Evolutionary conservation across 2,888 invertebrate species (phyloP), one percentile per base, ranked within the genome.

Genomic region (Catocala sponsa): DNA sequence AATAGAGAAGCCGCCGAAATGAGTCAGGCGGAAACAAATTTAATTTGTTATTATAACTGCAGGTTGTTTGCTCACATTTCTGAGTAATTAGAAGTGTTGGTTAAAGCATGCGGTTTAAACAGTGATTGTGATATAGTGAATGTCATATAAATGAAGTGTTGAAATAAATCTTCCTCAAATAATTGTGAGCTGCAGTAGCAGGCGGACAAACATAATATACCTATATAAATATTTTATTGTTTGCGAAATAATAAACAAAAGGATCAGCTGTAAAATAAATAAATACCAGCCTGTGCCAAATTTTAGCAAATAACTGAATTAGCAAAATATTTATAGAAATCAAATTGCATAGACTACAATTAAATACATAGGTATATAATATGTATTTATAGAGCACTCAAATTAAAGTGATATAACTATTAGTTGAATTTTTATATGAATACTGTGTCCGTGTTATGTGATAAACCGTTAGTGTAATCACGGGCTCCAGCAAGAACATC

Each of bases 41-140:
- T 58, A 63, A 58, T 58, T 82, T 85, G 86, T 86, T 84, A 81
- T 86, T 87, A 83, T 70, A 70, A 79, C 76, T 80, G 82, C 84
- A 83, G 81, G 82, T 84, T 89, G 85, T 87, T 90, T 89, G 86
- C 84, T 87, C 83, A 80, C 67, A 80, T 82, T 91, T 91, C 89
- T 83, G 69, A 77, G 87, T 90, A 90, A 86, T 83, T 82, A 74
- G 63, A 70, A 59, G 65, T 75, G 75, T 82, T 76, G 73, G 77
- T 76, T 80, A 76, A 76, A 80, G 80, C 74, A 78, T 87, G 90
- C 73, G 90, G 90, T 89, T 88, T 78, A 71, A 72, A 67, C 74
- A 67, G 68, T 66, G 80, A 85, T 85, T 82, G 72, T 78, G 62
- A 66, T 67, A 63, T 72, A 74, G 60, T 71, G 56, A 75, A 74